Conservation (phyloP, 2,797 vertebrate genomes). For the Phoeniculus purpureus region DNA sequence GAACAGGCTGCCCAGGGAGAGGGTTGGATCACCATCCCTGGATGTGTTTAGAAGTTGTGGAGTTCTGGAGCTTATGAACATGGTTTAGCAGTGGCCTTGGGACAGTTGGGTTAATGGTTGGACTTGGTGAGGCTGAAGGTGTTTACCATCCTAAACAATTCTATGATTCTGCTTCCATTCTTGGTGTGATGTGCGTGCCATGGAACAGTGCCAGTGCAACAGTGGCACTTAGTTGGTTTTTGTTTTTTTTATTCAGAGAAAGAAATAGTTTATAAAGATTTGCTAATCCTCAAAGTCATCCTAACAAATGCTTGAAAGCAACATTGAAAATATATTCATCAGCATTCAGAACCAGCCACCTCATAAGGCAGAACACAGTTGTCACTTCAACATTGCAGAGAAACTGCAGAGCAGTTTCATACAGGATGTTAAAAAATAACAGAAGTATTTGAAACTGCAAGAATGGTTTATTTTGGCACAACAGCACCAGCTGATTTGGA, state of each 20-base stretch:
- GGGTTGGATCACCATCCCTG: no score
- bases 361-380: background rate
- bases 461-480: constrained; percentile 49
- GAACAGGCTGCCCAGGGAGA: no score
- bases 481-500: constrained; percentile 31
- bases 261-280: constrained; percentile 22
- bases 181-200: background rate
- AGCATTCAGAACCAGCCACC: background rate
- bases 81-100: no score
- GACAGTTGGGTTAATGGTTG: no score
- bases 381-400: constrained; percentile 25
- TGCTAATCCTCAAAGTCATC: background rate
- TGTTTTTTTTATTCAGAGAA: background rate
- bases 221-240: background rate
- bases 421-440: constrained; percentile 36
- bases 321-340: background rate
- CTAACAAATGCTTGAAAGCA: background rate
- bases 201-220: background rate
- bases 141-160: no score
- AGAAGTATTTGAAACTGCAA: constrained; percentile 1
- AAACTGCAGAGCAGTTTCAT: background rate
- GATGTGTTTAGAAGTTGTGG: no score
- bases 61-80: no score
- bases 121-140: no score
- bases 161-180: background rate